phyloP scores from a whole-genome alignment of 2,797 vertebrate species.

The Hafferia zeledoni region DNA sequence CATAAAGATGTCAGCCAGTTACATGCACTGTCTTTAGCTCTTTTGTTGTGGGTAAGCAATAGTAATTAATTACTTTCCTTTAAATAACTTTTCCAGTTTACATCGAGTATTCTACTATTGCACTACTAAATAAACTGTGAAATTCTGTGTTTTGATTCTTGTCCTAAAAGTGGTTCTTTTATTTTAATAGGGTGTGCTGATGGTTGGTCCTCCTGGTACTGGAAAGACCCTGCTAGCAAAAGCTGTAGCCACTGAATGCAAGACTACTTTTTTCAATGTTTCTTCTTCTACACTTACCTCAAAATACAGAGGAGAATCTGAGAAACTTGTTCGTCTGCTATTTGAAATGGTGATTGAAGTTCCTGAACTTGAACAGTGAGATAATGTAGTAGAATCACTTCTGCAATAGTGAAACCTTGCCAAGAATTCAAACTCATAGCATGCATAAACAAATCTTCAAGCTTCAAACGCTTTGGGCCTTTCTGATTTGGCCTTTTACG shows the following conservation, averaged over 20 bases:
- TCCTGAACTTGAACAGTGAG: neutral
- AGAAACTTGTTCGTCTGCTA: constrained; percentile 95
- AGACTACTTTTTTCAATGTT: constrained; percentile 97
- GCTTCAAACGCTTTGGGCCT: neutral
- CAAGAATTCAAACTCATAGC: neutral
- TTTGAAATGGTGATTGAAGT: constrained; percentile 93
- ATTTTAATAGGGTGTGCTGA: constrained; percentile 88
- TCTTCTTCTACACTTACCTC: constrained; percentile 98
- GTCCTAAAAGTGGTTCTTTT: neutral
- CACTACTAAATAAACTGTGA: neutral
- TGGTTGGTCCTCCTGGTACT: constrained; percentile 98
- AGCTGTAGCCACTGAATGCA: constrained; percentile 97
- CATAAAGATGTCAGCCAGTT: neutral
- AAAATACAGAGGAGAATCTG: constrained; percentile 98
- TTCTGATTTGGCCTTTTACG: neutral
- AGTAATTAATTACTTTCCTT: neutral
- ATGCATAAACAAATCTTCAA: neutral
- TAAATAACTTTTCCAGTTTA: neutral
- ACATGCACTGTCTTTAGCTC: neutral
- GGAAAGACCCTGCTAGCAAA: constrained; percentile 97
- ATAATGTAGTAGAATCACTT: neutral
- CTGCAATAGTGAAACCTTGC: neutral
- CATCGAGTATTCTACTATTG: neutral
- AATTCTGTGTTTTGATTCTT: neutral
- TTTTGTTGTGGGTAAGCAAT: neutral